Conservation (phyloP, 2,888 invertebrate genomes). For the Stenichneumon culpator region DNA sequence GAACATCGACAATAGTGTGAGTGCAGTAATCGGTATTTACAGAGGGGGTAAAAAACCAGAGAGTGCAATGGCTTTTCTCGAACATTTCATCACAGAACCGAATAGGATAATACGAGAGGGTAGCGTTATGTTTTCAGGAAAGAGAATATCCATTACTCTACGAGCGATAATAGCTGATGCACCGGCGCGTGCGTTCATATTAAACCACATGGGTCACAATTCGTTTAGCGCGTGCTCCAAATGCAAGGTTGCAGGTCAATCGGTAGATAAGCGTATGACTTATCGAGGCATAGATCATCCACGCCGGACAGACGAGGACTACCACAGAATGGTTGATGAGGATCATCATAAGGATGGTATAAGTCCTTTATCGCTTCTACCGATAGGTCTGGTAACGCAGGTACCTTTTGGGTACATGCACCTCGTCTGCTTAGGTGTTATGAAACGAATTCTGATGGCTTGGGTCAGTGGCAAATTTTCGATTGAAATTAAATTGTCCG, state of each 20-base stretch:
- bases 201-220: background rate
- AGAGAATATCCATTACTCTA: constrained; percentile 35
- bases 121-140: constrained; percentile 37
- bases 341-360: constrained; percentile 28
- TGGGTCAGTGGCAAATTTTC: constrained; percentile 17
- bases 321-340: constrained; percentile 2
- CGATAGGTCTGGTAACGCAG: constrained; percentile 21
- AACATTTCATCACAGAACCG: constrained; percentile 47
- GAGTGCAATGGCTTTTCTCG: constrained; percentile 46
- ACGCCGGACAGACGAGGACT: constrained; percentile 50
- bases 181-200: constrained; percentile 60
- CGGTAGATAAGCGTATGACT: constrained; percentile 32
- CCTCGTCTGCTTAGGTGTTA: constrained; percentile 34
- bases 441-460: constrained; percentile 20
- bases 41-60: constrained; percentile 48
- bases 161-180: constrained; percentile 64
- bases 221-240: constrained; percentile 54
- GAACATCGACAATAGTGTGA: background rate
- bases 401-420: constrained; percentile 54
- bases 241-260: constrained; percentile 40
- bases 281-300: constrained; percentile 15
- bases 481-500: background rate
- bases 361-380: background rate
- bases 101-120: constrained; percentile 7
- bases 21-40: constrained; percentile 54